These are phyloP conservation scores for Cathartes aura DNA, from an alignment of 2,113 vertebrate species.

Conservation along the genomic window DNA sequence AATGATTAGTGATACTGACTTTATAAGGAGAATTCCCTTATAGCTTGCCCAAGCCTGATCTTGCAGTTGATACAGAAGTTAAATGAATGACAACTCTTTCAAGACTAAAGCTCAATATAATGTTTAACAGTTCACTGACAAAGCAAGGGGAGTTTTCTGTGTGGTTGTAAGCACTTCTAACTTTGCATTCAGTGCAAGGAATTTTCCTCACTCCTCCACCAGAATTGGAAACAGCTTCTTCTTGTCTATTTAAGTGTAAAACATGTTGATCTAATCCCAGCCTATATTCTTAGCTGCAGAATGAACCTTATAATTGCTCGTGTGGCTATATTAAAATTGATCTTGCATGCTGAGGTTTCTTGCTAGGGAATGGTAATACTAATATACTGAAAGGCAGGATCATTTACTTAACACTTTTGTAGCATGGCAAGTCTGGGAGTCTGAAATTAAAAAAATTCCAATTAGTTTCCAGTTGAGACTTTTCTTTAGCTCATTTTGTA, in stretches of 20 bases:
- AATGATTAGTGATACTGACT: background rate
- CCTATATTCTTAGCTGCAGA: background rate
- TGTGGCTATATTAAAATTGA: background rate
- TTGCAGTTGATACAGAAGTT: background rate
- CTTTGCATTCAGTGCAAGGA: background rate
- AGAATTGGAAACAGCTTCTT: background rate
- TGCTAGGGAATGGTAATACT: background rate
- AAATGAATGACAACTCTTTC: background rate
- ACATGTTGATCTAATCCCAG: background rate
- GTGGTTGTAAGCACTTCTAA: background rate
- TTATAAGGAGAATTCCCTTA: background rate
- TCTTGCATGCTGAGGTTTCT: background rate
- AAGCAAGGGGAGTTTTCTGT: background rate
- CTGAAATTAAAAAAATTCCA: background rate
- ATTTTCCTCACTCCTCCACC: background rate
- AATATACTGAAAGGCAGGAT: background rate
- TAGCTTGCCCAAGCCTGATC: background rate
- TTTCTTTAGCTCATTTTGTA: background rate
- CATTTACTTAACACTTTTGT: background rate
- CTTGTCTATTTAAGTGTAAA: background rate
- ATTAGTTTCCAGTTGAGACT: background rate
- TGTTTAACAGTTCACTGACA: background rate
- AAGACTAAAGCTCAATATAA: background rate
- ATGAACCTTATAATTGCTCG: background rate
- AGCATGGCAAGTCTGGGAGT: background rate